A percentile compares a stretch with the other conserved stretches of the same genome.
These are phyloP conservation scores for Conops quadrifasciatus DNA, from an alignment of 2,888 invertebrate species.

Conservation along the genomic window DNA sequence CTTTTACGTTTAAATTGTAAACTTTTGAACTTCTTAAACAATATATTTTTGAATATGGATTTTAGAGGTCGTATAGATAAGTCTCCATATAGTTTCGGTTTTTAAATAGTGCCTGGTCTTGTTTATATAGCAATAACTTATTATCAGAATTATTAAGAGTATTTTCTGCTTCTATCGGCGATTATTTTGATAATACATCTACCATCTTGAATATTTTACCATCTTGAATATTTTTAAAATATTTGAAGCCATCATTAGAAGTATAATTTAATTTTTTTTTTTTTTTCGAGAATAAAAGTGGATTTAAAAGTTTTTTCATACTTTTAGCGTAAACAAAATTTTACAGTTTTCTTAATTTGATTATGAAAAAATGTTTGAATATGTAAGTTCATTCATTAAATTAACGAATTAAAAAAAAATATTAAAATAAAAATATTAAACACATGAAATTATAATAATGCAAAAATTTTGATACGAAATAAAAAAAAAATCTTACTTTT, in stretches of 20 bases:
- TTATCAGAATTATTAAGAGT: too few relatives aligned
- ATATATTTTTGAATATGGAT: too few relatives aligned
- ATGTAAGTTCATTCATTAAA: constrained; percentile 50
- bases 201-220: neutral
- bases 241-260: constrained; percentile 4
- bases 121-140: too few relatives aligned
- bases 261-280: constrained; percentile 12
- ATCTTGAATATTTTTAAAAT: neutral
- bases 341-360: constrained; percentile 20
- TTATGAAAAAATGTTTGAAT: constrained; percentile 46
- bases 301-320: constrained; percentile 26
- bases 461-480: constrained; percentile 29
- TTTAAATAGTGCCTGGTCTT: too few relatives aligned
- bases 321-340: constrained; percentile 5
- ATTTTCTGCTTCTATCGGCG: too few relatives aligned
- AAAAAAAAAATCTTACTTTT: neutral
- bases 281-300: neutral
- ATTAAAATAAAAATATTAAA: constrained; percentile 31
- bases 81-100: too few relatives aligned
- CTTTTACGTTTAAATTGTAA: too few relatives aligned
- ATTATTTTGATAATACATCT: too few relatives aligned
- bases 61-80: too few relatives aligned
- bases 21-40: too few relatives aligned
- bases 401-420: constrained; percentile 37
- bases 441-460: constrained; percentile 19